Evolutionary conservation across 2,113 vertebrate species (phyloP).

Genomic region (Bambusicola thoracicus): DNA sequence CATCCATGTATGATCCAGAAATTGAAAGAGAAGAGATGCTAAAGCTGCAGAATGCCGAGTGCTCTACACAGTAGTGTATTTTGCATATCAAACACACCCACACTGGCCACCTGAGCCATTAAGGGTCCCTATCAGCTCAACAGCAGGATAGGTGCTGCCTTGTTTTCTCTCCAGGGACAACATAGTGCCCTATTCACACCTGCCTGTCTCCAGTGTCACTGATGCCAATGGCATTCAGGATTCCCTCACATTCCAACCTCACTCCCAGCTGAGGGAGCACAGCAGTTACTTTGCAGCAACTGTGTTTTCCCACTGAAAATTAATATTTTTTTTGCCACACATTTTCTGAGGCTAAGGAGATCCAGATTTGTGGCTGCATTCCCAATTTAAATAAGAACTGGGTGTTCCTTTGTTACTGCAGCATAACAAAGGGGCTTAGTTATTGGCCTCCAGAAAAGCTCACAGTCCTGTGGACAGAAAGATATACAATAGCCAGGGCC

Average conservation of each 20-base stretch:
- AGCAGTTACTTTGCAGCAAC: background rate
- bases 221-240: background rate
- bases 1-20: background rate
- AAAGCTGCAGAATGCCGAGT: background rate
- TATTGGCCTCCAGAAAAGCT: background rate
- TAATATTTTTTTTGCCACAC: background rate
- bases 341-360: background rate
- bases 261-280: background rate
- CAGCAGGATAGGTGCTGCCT: background rate
- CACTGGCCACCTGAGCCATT: background rate
- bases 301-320: background rate
- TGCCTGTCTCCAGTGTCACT: background rate
- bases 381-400: background rate
- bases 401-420: background rate
- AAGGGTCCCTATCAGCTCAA: background rate
- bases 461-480: background rate
- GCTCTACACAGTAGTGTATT: background rate
- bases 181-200: background rate
- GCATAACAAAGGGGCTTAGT: background rate
- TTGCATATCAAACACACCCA: accelerated
- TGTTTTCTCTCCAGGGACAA: background rate
- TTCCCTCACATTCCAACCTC: background rate
- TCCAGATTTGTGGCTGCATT: background rate
- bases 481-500: background rate
- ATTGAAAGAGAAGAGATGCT: background rate